Conservation (phyloP, 2,888 invertebrate genomes). For the Myopa testacea region DNA sequence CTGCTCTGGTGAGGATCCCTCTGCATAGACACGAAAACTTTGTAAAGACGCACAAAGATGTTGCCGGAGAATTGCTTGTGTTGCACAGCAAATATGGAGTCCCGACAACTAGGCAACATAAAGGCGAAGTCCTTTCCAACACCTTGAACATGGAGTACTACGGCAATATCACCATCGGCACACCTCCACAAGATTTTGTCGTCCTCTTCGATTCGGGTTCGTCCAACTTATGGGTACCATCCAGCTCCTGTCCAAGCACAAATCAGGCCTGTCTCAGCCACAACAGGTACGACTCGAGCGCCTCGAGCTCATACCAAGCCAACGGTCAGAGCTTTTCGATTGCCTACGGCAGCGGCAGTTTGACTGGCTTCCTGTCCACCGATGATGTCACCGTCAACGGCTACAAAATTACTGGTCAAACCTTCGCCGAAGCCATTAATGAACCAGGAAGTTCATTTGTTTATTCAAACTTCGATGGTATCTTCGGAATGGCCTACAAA, state of each 20-base stretch:
- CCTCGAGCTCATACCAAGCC: constrained; percentile 82
- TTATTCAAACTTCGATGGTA: constrained; percentile 97
- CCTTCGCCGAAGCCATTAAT: constrained; percentile 92
- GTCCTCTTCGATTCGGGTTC: constrained; percentile 91
- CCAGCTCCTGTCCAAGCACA: constrained; percentile 89
- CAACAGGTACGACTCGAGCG: constrained; percentile 90
- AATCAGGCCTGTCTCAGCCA: constrained; percentile 96
- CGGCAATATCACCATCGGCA: constrained; percentile 80
- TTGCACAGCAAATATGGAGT: constrained; percentile 47
- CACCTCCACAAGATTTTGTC: constrained; percentile 88
- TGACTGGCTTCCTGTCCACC: constrained; percentile 92
- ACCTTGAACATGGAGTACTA: constrained; percentile 53
- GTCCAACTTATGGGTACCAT: constrained; percentile 98
- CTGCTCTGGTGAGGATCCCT: constrained; percentile 54
- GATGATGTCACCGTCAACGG: constrained; percentile 84
- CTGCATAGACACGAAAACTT: constrained; percentile 55
- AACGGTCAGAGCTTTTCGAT: constrained; percentile 94
- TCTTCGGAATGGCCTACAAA: constrained; percentile 91
- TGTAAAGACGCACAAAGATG: constrained; percentile 46
- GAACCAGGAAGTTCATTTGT: constrained; percentile 95
- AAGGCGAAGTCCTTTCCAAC: constrained; percentile 48
- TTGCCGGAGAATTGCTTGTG: constrained; percentile 46
- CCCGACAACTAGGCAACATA: background rate
- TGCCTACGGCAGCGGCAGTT: constrained; percentile 91
- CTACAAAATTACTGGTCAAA: constrained; percentile 78